Conservation (phyloP, 2,797 vertebrate species). For the Eulemur albifrons region DNA sequence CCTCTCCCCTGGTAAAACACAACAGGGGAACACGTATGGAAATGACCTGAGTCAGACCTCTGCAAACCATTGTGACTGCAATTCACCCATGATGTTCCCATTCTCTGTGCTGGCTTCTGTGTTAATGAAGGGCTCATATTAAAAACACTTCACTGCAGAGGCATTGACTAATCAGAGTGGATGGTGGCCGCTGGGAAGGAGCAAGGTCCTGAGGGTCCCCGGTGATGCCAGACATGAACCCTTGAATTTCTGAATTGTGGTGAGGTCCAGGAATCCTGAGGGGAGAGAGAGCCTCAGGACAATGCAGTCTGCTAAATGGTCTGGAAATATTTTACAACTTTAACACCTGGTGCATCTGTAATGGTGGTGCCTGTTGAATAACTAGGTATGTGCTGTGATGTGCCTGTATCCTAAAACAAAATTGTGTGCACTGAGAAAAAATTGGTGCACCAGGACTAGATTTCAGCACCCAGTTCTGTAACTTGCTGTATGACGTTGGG, state of each 20-base stretch:
- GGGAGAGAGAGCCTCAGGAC: not conserved
- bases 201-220: not conserved
- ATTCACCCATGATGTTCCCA: not conserved
- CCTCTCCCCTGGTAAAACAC: not conserved
- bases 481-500: not conserved
- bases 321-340: not conserved
- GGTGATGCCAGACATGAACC: not conserved
- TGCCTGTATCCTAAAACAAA: not conserved
- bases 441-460: not conserved
- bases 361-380: not conserved
- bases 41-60: not conserved
- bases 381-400: not conserved
- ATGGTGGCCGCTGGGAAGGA: not conserved
- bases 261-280: not conserved
- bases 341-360: not conserved
- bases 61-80: not conserved
- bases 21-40: not conserved
- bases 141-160: not conserved
- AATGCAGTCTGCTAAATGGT: not conserved
- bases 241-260: not conserved
- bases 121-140: not conserved
- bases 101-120: not conserved
- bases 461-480: not conserved
- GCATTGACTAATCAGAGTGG: not conserved
- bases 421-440: not conserved